Conservation (phyloP, 2,113 vertebrate species). For the Apistogramma diplotaenia region DNA sequence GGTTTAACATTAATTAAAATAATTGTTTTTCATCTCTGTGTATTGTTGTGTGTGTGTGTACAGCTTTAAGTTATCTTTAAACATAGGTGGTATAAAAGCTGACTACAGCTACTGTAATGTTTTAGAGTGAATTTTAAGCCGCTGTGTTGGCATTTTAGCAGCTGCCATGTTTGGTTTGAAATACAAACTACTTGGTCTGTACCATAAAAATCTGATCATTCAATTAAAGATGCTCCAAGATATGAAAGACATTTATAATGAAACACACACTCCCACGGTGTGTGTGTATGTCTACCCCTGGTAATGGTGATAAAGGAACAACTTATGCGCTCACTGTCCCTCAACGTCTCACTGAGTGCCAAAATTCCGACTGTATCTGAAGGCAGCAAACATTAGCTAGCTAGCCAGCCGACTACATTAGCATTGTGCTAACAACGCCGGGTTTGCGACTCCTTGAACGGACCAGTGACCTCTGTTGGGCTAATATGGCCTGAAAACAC, state of each 20-base stretch:
- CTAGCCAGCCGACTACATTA: neutral
- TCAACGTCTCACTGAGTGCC: neutral
- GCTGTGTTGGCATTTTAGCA: neutral
- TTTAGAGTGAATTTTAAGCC: neutral
- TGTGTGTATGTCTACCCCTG: no score
- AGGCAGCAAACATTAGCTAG: slow-evolving; percentile 19
- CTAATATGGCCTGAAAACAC: neutral
- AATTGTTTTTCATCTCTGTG: slow-evolving; percentile 60
- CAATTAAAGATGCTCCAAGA: no score
- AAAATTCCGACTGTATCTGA: neutral
- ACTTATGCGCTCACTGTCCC: neutral
- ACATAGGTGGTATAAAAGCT: neutral
- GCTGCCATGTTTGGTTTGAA: neutral
- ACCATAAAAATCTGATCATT: accelerated
- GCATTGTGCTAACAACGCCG: neutral
- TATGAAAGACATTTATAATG: no score
- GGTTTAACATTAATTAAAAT: slow-evolving; percentile 78
- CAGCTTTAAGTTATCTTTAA: neutral
- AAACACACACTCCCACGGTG: no score
- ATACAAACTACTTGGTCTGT: accelerated
- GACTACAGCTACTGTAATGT: accelerated
- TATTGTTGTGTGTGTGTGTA: slow-evolving; percentile 12
- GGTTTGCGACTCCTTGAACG: accelerated
- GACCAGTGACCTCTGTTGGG: neutral
- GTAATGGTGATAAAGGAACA: neutral